Evolutionary conservation across 2,797 vertebrate species (phyloP).

Genomic region (Schizopygopsis malacanthus): DNA sequence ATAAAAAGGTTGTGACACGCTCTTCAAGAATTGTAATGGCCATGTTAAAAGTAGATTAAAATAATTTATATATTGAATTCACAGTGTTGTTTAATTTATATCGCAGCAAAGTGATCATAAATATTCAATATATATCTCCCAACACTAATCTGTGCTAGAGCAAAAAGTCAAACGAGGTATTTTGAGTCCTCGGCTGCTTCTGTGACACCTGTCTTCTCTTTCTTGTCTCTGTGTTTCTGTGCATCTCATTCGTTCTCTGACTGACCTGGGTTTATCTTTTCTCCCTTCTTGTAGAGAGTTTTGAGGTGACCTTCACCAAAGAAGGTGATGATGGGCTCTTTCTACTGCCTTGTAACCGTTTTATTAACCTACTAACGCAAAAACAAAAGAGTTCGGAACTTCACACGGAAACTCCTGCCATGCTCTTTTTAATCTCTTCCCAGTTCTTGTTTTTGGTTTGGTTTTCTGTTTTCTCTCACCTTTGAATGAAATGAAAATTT

Average conservation of each 20-base stretch:
- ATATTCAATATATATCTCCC: neutral
- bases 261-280: constrained; percentile 98
- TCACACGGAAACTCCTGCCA: constrained; percentile 87
- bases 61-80: neutral
- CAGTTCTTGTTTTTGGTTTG: constrained; percentile 75
- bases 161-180: neutral
- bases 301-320: constrained; percentile 99
- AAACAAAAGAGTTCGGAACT: constrained; percentile 89
- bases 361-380: constrained; percentile 99
- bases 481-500: constrained; percentile 64
- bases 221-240: constrained; percentile 67
- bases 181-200: constrained; percentile 61
- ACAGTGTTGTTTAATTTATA: constrained; percentile 3
- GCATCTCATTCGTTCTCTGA: constrained; percentile 83
- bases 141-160: neutral
- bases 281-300: constrained; percentile 98
- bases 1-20: neutral
- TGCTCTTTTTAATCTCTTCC: constrained; percentile 79
- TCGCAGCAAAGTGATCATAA: neutral
- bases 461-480: constrained; percentile 69
- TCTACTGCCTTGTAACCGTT: constrained; percentile 88
- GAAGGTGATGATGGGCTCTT: constrained; percentile 99
- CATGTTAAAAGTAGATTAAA: neutral
- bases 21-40: neutral
- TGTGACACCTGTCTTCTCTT: constrained; percentile 34